These are phyloP conservation scores for Poecile montanus DNA, from an alignment of 2,797 vertebrate genomes.

Conservation along the genomic window DNA sequence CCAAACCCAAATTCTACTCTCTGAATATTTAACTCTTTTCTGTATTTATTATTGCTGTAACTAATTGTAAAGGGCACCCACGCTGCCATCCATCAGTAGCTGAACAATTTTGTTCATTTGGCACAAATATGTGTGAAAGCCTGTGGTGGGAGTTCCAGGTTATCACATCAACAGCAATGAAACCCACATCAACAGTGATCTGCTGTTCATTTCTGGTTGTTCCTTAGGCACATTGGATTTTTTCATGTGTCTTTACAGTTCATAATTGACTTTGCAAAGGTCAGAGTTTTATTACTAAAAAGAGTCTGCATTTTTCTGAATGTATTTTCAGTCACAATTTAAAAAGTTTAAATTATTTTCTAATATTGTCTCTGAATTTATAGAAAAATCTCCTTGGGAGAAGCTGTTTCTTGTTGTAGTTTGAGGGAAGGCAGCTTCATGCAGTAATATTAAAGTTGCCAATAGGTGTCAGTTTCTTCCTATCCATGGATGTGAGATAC, in stretches of 20 bases:
- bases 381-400: background rate
- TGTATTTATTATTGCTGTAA: background rate
- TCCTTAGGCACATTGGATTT: background rate
- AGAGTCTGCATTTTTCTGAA: background rate
- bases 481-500: background rate
- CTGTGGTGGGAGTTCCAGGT: background rate
- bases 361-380: background rate
- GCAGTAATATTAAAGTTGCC: slow-evolving; percentile 65
- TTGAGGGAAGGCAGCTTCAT: background rate
- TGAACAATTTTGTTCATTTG: background rate
- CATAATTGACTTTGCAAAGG: background rate
- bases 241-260: background rate
- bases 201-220: rapidly evolving
- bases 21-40: background rate
- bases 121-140: background rate
- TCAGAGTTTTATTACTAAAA: background rate
- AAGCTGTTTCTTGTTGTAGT: background rate
- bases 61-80: background rate
- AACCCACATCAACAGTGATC: rapidly evolving
- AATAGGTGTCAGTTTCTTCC: slow-evolving; percentile 74
- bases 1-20: background rate
- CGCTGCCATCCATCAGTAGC: too few relatives aligned
- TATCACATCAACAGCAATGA: background rate
- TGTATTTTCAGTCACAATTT: background rate
- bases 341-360: background rate